These are phyloP conservation scores for Ceriagrion tenellum DNA, from an alignment of 2,888 invertebrate genomes.

Conservation along the genomic window DNA sequence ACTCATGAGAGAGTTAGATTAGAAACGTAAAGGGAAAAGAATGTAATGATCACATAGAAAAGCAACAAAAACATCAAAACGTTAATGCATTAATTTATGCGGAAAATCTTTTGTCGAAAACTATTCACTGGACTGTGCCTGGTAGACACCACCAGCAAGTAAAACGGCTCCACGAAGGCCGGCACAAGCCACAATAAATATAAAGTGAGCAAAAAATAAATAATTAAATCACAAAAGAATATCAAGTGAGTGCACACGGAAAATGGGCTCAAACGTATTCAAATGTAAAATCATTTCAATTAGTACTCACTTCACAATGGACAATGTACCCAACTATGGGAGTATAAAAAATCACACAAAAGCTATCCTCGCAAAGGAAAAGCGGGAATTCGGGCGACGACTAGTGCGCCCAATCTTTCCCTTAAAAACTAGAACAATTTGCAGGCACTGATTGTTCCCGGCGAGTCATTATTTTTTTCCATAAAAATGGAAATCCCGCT, in stretches of 20 bases:
- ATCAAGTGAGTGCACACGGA: neutral
- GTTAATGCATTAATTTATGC: too few species aligned
- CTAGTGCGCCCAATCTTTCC: neutral
- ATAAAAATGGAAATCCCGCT: neutral
- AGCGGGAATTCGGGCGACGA: neutral
- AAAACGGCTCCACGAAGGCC: too few species aligned
- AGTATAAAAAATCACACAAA: neutral
- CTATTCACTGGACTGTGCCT: too few species aligned
- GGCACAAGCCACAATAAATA: too few species aligned
- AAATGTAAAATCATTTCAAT: neutral
- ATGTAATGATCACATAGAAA: too few species aligned
- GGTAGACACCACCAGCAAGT: too few species aligned
- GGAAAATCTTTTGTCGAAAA: too few species aligned
- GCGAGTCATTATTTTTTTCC: neutral
- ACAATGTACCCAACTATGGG: neutral
- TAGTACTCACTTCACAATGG: neutral
- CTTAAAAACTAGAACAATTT: neutral
- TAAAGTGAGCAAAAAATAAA: too few species aligned
- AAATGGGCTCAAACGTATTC: neutral
- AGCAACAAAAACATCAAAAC: too few species aligned
- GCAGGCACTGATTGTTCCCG: slow-evolving; percentile 1
- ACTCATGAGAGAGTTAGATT: too few species aligned
- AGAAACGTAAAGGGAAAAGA: too few species aligned
- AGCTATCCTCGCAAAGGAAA: neutral
- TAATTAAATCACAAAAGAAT: neutral